Base-by-base conservation (phyloP, 2,113 vertebrate genomes). In the Procavia capensis region DNA sequence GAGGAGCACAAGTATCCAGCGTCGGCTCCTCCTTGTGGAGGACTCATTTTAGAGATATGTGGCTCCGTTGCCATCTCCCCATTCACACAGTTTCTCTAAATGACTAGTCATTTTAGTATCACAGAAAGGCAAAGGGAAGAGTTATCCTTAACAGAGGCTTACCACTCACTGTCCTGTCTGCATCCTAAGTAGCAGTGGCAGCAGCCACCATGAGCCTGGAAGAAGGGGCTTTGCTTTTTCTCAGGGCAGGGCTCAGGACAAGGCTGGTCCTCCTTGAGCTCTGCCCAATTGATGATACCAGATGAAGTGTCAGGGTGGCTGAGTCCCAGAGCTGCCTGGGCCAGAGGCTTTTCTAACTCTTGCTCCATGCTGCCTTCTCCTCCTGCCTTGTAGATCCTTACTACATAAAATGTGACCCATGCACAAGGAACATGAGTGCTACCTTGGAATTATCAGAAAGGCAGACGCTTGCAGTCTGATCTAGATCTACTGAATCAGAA, bases 81-180 rank as follows among this genome's bases (percentile, higher is more conserved):
- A 19, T 80, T 90, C 43, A 50, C 79, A 82, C 0, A 7, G 31
- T 78, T 74, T 78, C 74, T 90, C 88, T 90, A 72, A 88, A 79
- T 9, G 43, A 82, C 93, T 75, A 57, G 29, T 92, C 72, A 59
- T 88, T 94, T 88, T 41, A 31, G 64, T 10, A 20, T 63, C 85
- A 36, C 16, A 68, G 36, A 83, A 93, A 96, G 82, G 86, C 88
- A 95, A 92, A 95, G 82, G 57, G 16, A 85, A 78, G 54, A 54
- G 82, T 74, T 85, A 64, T 34, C 70, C 63, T 90, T 75, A 43
- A 59, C 22, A 39, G 80, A 80, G 83, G 88, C 85, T 78, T 85
- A 47, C n/a, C 66, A 76, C 6, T 78, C 3, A 4, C 36, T 22
- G 29, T 5, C 5, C 41, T 64, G 14, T 57, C 45, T 34, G 36